Evolutionary conservation across 2,888 invertebrate genomes (phyloP).

Genomic region (Agonopterix alstromeriana): DNA sequence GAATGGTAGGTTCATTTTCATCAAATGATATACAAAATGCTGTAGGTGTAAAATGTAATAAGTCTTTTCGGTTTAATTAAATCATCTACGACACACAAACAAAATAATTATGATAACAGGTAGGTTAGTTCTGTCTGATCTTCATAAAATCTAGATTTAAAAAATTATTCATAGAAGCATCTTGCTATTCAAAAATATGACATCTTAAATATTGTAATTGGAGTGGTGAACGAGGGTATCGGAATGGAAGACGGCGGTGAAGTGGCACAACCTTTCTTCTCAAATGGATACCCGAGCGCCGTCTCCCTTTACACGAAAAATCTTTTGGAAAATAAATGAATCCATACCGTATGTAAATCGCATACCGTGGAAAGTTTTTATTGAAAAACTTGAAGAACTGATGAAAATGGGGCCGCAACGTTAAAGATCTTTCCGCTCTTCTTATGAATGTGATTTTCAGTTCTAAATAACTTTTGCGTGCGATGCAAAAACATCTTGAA

Average conservation of each 20-base stretch:
- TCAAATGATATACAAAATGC: too few relatives aligned
- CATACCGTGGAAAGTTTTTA: constrained; percentile 70
- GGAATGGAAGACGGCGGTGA: constrained; percentile 25
- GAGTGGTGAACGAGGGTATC: constrained; percentile 35
- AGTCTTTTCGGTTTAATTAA: too few relatives aligned
- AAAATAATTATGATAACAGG: too few relatives aligned
- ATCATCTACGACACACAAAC: constrained; percentile 4
- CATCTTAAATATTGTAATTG: constrained; percentile 56
- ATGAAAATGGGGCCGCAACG: constrained; percentile 68
- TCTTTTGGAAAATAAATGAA: constrained; percentile 71
- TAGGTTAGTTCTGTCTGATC: too few relatives aligned
- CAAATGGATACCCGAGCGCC: constrained; percentile 65
- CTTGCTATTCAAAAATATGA: constrained; percentile 31
- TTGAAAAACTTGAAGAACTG: constrained; percentile 74
- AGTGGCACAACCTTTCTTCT: constrained; percentile 51
- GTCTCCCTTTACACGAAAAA: constrained; percentile 62
- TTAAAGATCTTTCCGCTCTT: constrained; percentile 57
- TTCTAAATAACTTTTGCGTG: constrained; percentile 30
- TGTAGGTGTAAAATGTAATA: too few relatives aligned
- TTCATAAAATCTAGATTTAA: too few relatives aligned
- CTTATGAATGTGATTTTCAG: constrained; percentile 55
- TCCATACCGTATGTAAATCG: constrained; percentile 73
- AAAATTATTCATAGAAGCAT: constrained; percentile 23
- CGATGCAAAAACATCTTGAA: too few relatives aligned
- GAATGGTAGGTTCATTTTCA: too few relatives aligned